Base-by-base conservation (phyloP, 2,888 invertebrate genomes). In the Celastrina argiolus region DNA sequence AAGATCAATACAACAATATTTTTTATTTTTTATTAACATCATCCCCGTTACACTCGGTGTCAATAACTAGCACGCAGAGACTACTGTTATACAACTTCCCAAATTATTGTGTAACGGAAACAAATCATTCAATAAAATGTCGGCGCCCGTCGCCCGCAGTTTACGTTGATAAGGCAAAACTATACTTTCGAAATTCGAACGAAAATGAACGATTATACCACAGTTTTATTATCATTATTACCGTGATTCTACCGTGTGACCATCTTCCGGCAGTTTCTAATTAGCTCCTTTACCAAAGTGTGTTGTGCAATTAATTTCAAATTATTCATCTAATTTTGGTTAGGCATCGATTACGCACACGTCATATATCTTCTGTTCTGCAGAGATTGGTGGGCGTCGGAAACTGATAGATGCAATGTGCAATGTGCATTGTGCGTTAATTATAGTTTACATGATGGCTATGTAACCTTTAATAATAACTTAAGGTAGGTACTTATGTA, bases 71-170 rank as follows among this genome's bases (percentile, higher is more conserved):
- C 51, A 26, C 51, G 22, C 10, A 36, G 36, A 64, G 36, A 64
- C 61, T 67, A 64, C 66, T 66, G 68, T 68, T 63, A 69, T 67
- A 68, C 67, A 64, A 69, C 65, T 69, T 68, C 58, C 58, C 58
- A 56, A 56, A 64, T 66, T 61, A 63, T 70, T 74, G 74, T 74
- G 71, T 72, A 69, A 72, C 72, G 72, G 70, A 69, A 69, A 65
- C 69, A 69, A 73, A 74, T 73, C 68, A 73, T 74, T 73, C 67
- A 65, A 56, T 45, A 65, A 66, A 66, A 66, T 16, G 67, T 64
- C 67, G 67, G 61, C 61, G 58, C 41, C 65, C 67, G 68, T 63
- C 63, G 41, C 58, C 66, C 61, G 69, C 69, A 72, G 64, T 65
- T 66, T 69, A 67, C 73, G 71, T 73, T 67, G 72, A 73, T 71